phyloP scores from a whole-genome alignment of 1,140 invertebrate genomes.

The Parapsyche elsis region DNA sequence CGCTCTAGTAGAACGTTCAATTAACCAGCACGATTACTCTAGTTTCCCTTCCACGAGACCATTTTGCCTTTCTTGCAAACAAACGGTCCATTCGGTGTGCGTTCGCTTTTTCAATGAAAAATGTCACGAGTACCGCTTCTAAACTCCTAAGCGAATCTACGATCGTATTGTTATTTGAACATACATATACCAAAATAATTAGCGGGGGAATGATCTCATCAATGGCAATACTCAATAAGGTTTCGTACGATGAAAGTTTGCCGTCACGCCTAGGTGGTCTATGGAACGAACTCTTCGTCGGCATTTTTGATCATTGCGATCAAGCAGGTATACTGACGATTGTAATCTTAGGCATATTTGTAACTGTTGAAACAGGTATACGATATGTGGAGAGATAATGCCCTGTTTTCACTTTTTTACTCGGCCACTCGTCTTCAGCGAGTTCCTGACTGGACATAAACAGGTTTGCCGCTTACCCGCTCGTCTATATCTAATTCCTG shows the following conservation, averaged over 20 bases:
- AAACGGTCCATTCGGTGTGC: not conserved
- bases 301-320: conserved; percentile 15
- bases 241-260: not conserved
- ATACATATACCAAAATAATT: not conserved
- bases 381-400: conserved; percentile 17
- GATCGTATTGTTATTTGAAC: not conserved
- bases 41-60: not conserved
- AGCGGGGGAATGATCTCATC: not conserved
- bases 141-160: too few relatives aligned
- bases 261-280: not conserved
- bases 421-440: not conserved
- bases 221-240: too few relatives aligned
- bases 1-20: conserved; percentile 28
- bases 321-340: conserved; percentile 13
- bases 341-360: conserved; percentile 7
- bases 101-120: not conserved
- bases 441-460: conserved; percentile 35
- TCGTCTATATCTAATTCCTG: conserved; percentile 22
- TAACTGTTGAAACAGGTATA: conserved; percentile 35
- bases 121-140: not conserved
- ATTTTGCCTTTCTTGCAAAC: not conserved
- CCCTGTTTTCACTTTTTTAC: conserved; percentile 43
- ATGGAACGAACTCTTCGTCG: not conserved
- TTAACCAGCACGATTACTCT: conserved; percentile 19
- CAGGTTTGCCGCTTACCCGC: conserved; percentile 31